Evolutionary conservation across 2,888 invertebrate species (phyloP), one percentile per base, ranked within the genome.

Genomic region (Scrobipalpa atriplicella): DNA sequence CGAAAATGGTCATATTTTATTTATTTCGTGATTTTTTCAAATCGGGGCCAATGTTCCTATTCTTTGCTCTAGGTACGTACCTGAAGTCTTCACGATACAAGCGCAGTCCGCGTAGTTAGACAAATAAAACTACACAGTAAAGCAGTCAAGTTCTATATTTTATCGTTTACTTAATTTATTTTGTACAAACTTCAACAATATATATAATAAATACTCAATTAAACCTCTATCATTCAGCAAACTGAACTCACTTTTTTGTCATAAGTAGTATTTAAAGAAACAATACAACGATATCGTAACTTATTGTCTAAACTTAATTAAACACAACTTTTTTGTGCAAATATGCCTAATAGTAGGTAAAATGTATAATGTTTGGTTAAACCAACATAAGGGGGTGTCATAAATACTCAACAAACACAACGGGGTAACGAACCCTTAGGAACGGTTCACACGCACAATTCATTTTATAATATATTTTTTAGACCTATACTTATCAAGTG

Each of bases 141-240:
- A 93, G 93, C 93, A 93, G 93, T 93, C 93, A 93, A 93, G 92
- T 93, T 93, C 93, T 93, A 93, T 93, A 93, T 90, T 87, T 92
- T 92, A 93, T 93, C 87, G 87, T 93, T 92, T 93, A 93, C 93
- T 93, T 93, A 93, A 90, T 93, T 93, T 93, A 93, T 93, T 93
- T 93, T 93, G 93, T 93, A 93, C 93, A 93, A 93, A 93, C 92
- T 93, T 93, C 92, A 93, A 93, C 93, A 93, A 93, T 93, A 93
- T 93, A 92, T 92, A 91, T 92, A 92, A 91, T 93, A 92, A 92
- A 92, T 93, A 93, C 86, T 93, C 92, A 93, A 93, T 92, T 92
- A 92, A 93, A 92, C 85, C 87, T 92, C 92, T 93, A 92, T 92
- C 90, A 89, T 92, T 90, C 90, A 91, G 93, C 92, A 91, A 92